phyloP scores from a whole-genome alignment of 2,888 invertebrate genomes.

The Drosophila prostipennis region DNA sequence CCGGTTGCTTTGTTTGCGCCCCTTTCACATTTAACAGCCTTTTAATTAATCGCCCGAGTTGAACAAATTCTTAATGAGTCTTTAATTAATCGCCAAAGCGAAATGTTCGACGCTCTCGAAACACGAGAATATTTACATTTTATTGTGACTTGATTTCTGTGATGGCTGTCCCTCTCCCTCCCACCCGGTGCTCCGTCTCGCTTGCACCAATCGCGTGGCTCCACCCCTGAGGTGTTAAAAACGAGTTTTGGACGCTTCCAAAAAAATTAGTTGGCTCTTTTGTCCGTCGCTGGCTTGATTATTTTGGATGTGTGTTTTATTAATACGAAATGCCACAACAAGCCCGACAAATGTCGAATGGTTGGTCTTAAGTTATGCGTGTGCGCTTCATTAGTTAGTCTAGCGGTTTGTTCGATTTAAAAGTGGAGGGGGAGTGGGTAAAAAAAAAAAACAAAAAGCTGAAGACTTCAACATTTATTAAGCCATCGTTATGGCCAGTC shows the following conservation, averaged over 20 bases:
- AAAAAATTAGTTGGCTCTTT: constrained; percentile 54
- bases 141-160: constrained; percentile 68
- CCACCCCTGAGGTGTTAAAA: constrained; percentile 76
- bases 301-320: constrained; percentile 27
- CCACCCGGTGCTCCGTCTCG: constrained; percentile 3
- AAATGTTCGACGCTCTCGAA: constrained; percentile 44
- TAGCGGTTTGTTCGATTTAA: constrained; percentile 1
- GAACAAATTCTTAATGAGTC: constrained; percentile 78
- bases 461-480: constrained; percentile 6
- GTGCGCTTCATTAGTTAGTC: constrained; percentile 29
- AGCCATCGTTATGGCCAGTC: constrained; percentile 15
- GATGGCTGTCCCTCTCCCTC: constrained; percentile 20
- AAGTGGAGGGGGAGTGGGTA: constrained; percentile 1
- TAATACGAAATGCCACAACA: constrained; percentile 49
- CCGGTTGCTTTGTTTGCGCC: constrained; percentile 24
- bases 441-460: not conserved
- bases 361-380: constrained; percentile 4
- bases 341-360: constrained; percentile 28
- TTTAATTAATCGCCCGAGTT: constrained; percentile 72
- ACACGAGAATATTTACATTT: constrained; percentile 58
- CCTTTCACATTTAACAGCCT: constrained; percentile 61
- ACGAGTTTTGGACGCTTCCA: constrained; percentile 66
- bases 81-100: constrained; percentile 76
- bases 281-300: constrained; percentile 34
- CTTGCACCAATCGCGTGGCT: constrained; percentile 42